A percentile compares a stretch with the other conserved stretches of the same genome.
Conservation (phyloP, 1,140 invertebrate species). For the Nymphalis io region DNA sequence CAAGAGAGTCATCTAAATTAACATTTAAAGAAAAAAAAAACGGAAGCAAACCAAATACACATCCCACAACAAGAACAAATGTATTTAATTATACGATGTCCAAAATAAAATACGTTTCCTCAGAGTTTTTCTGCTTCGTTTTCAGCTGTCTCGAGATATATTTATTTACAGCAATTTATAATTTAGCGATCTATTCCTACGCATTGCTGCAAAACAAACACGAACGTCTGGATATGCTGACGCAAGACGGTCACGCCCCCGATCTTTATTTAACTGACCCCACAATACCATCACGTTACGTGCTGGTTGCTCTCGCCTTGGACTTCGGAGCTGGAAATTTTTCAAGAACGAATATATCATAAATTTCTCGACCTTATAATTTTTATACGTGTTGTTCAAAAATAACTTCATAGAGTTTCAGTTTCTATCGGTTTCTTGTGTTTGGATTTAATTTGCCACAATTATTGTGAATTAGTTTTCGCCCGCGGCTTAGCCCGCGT, state of each 20-base stretch:
- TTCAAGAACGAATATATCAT: not conserved
- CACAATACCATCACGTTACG: constrained; percentile 14
- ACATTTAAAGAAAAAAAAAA: too few relatives aligned
- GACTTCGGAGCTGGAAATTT: constrained; percentile 29
- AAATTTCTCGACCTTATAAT: not conserved
- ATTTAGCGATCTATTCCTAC: not conserved
- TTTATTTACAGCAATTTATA: not conserved
- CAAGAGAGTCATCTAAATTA: too few relatives aligned
- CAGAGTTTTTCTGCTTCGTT: not conserved
- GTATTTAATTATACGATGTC: not conserved
- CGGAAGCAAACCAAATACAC: too few relatives aligned
- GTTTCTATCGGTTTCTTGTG: too few relatives aligned
- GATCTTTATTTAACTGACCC: constrained; percentile 19
- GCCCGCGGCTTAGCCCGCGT: too few relatives aligned
- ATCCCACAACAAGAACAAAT: too few relatives aligned
- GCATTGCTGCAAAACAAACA: not conserved
- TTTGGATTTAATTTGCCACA: too few relatives aligned
- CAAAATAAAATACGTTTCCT: not conserved
- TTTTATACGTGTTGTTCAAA: too few relatives aligned
- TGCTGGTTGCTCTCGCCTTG: constrained; percentile 18
- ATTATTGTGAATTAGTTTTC: too few relatives aligned
- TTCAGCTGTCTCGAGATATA: not conserved
- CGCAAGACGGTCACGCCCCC: constrained; percentile 23
- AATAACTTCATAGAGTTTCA: too few relatives aligned
- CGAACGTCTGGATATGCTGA: constrained; percentile 2